phyloP scores from a whole-genome alignment of 2,797 vertebrate genomes.

The Esox masquinongy region DNA sequence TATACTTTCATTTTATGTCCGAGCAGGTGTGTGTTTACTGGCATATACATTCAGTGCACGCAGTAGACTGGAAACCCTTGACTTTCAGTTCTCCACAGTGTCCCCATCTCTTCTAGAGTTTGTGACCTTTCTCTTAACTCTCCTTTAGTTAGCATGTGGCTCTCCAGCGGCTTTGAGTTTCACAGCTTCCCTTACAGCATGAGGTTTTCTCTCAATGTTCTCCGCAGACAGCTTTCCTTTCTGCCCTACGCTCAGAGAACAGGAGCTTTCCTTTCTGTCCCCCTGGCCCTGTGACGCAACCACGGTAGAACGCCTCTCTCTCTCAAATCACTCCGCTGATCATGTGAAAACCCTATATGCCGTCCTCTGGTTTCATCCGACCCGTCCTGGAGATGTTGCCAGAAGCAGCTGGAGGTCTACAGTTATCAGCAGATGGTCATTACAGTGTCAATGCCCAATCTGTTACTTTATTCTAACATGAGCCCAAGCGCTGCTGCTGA shows the following conservation, averaged over 20 bases:
- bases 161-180: not conserved
- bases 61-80: not conserved
- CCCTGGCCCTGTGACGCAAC: constrained; percentile 1
- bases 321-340: not conserved
- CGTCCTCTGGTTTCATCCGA: not conserved
- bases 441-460: not conserved
- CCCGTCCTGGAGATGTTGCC: not conserved
- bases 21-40: not conserved
- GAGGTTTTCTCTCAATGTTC: not conserved
- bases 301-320: not conserved
- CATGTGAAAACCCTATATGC: not conserved
- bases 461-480: not conserved
- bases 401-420: not conserved
- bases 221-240: not conserved
- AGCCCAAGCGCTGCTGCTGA: not conserved
- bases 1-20: not conserved
- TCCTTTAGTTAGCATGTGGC: constrained; percentile 46
- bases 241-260: not conserved
- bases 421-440: not conserved
- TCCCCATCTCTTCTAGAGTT: not conserved
- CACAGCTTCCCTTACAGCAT: not conserved
- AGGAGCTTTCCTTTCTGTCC: not conserved
- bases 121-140: constrained; percentile 28
- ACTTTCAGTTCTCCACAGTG: constrained; percentile 8
- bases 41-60: not conserved